Evolutionary conservation across 30 jellyfish, hydroid and myxozoan genomes (phyloP).

Genomic region (Hydra vulgaris): DNA sequence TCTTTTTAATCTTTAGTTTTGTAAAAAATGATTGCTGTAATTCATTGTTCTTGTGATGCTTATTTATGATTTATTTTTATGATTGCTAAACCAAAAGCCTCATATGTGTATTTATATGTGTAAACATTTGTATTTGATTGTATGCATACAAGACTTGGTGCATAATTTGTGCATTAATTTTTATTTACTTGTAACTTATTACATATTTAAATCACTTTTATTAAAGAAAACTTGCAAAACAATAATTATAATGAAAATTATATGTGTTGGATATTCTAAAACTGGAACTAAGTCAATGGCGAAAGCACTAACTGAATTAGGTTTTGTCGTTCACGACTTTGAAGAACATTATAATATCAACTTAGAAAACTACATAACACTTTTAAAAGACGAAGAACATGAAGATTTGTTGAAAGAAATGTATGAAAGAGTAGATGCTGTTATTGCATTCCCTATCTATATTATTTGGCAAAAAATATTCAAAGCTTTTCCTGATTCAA

Average conservation of each 20-base stretch:
- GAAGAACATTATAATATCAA: background rate
- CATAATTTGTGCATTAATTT: no score
- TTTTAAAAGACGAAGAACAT: background rate
- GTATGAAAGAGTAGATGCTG: background rate
- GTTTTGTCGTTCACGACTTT: background rate
- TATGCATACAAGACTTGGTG: no score
- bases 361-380: background rate
- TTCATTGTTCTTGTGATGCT: no score
- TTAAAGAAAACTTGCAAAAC: no score
- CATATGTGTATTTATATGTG: no score
- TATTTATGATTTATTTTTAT: no score
- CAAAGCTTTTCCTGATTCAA: background rate
- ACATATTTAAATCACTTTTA: no score
- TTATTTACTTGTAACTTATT: no score
- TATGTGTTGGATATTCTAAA: conserved; percentile 5
- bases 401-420: background rate
- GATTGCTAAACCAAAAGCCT: no score
- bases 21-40: no score
- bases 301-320: background rate
- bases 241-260: background rate
- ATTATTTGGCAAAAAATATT: background rate
- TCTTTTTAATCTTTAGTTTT: no score
- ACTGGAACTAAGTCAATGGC: background rate
- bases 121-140: no score
- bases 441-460: background rate